These are phyloP conservation scores for Orbicella faveolata DNA, from an alignment of 64 coral and sea anemone genomes.

Conservation along the genomic window DNA sequence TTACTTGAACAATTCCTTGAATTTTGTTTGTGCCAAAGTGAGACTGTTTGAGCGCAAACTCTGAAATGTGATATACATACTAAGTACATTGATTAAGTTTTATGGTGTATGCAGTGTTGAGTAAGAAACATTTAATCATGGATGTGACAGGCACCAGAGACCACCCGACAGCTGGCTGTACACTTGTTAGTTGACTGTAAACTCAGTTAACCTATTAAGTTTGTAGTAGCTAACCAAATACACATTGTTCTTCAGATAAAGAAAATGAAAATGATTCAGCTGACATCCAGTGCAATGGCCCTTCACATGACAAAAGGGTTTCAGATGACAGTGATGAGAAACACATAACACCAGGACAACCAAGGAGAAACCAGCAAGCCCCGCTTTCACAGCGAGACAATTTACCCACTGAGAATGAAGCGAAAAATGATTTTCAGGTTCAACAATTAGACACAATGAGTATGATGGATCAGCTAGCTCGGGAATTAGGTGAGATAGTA, in stretches of 20 bases:
- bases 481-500: conserved; percentile 2
- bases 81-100: no score
- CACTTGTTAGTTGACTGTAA: no score
- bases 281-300: conserved; percentile 19
- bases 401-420: neutral
- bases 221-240: neutral
- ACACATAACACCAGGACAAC: neutral
- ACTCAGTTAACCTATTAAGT: no score
- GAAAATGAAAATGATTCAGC: conserved; percentile 30
- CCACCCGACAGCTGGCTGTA: no score
- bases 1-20: no score
- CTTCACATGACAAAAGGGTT: conserved; percentile 2
- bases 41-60: no score
- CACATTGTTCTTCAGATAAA: conserved; percentile 5
- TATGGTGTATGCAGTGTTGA: no score
- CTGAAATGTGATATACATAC: no score
- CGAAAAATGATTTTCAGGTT: neutral
- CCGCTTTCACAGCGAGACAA: conserved; percentile 10
- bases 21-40: no score
- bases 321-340: neutral
- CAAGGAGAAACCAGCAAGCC: neutral
- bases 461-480: conserved; percentile 40
- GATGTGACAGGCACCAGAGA: no score
- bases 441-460: conserved; percentile 8
- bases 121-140: no score